Base-by-base conservation (phyloP, 1,140 invertebrate species). In the Sminthurides bifidus region DNA sequence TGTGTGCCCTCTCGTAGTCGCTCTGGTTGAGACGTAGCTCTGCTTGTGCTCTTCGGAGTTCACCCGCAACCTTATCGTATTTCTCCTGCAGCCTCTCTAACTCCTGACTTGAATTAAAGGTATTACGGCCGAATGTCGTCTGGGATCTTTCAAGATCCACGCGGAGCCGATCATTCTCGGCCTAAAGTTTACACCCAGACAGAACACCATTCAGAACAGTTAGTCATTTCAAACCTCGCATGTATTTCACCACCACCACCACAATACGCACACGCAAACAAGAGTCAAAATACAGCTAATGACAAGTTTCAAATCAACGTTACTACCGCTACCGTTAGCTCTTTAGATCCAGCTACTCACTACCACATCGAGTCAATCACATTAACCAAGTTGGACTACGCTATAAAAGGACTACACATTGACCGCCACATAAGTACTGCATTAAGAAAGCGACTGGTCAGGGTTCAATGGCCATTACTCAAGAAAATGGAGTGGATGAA, bases 111-210 rank as follows among this genome's bases (percentile, higher is more conserved):
- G 81, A 82, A 59, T 78, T 80, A 56, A 84, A 69, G 4, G 82
- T 82, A 63, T 78, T 85, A 62, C 85, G 78, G 40, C 84, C 84
- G 65, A 87, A 87, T 23, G 82, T 79, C 12, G 81, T 82, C 71
- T 87, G 82, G 37, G 85, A 83, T 61, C 87, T 75, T 68, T 92
- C 89, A 35, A 91, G 69, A 61, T 92, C 90, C 66, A 84, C 81
- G 67, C 82, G 81, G 31, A 92, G 74, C 24, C 75, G 67, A 41
- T 75, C 74, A 58, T 67, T 69, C 37, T 68, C 67, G 10, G 55
- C 46, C 62, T 60, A 33, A 30, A n/a, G n/a, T n/a, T n/a, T n/a
- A 52, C 14, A 17, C n/a, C 29, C 23, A 21, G 12, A 54, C 3
- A 48, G 46, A 23, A 19, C 24, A 23, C n/a, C n/a, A n/a, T 56